A percentile compares a stretch with the other conserved stretches of the same genome.
phyloP scores from a whole-genome alignment of 2,888 invertebrate genomes.

The Tuberolachnus salignus region DNA sequence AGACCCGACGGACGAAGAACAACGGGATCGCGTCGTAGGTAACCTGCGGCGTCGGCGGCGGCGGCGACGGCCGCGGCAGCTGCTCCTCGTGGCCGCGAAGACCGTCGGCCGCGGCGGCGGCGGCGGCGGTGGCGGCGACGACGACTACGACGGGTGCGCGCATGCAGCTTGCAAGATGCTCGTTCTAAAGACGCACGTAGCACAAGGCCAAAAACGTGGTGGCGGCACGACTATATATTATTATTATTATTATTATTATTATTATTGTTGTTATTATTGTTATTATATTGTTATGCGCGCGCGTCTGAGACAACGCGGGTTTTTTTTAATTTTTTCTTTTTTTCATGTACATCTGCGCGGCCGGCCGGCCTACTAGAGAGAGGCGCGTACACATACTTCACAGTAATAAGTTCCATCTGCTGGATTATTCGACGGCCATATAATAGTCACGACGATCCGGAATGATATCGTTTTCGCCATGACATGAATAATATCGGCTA shows the following conservation, averaged over 20 bases:
- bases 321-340: too few species aligned
- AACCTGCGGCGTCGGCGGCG: background rate
- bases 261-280: background rate
- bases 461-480: too few species aligned
- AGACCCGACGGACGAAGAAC: background rate
- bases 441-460: background rate
- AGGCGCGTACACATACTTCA: too few species aligned
- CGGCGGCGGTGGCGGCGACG: background rate
- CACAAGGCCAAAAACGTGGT: slow-evolving; percentile 7
- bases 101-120: slow-evolving; percentile 6
- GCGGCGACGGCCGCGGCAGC: background rate
- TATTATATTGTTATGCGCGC: background rate
- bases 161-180: slow-evolving; percentile 51
- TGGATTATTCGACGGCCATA: background rate
- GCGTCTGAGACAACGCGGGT: slow-evolving; percentile 10
- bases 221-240: slow-evolving; percentile 20
- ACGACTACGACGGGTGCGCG: slow-evolving; percentile 12
- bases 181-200: slow-evolving; percentile 14
- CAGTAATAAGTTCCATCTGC: too few species aligned
- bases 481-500: too few species aligned
- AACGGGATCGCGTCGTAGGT: background rate
- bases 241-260: slow-evolving; percentile 7
- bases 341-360: too few species aligned
- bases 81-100: slow-evolving; percentile 8
- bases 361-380: too few species aligned